Evolutionary conservation across 2,113 vertebrate genomes (phyloP), one percentile per base, ranked within the genome.

Genomic region (Morphnarchus princeps): DNA sequence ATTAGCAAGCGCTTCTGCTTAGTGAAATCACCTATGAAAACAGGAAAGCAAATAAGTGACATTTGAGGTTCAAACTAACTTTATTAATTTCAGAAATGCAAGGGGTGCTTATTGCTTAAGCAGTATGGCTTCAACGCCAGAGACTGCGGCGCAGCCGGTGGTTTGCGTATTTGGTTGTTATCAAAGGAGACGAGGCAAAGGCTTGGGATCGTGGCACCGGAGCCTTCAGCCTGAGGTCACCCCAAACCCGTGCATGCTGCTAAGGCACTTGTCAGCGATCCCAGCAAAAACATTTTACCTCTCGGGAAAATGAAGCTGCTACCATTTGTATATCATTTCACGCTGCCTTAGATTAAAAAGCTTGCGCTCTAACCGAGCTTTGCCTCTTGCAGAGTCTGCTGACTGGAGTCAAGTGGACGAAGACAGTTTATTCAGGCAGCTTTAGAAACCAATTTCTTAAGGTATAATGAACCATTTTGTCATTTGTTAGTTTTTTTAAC

Each of bases 1-100:
- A 99, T 99, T 99, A 99, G 99, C 98, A 98, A 98, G 98, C 95
- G 98, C 98, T 98, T 98, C 98, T 98, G 98, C 98, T 99, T 99
- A 99, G 98, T 98, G 98, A 99, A 99, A 99, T 99, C 98, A 98
- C 98, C 98, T 98, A 98, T 98, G 98, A 98, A 99, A 99, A 99
- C 98, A 98, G 98, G 98, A 98, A 98, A 98, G 98, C 98, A 98
- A 98, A 98, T 97, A 98, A 98, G 98, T 94, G 98, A 98, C 98
- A 98, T 99, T 98, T 98, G 98, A 98, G 98, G 98, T 96, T 98
- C 97, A 94, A 97, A 97, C 96, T 98, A 98, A 99, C 98, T 98
- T 99, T 97, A 99, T 99, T 99, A 98, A 99, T 99, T 99, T 98
- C 98, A 96, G 97, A 97, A 98, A 97, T 92, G 95, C 65, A 61